Evolutionary conservation across 2,797 vertebrate species (phyloP).

Genomic region (Echeneis naucrates): DNA sequence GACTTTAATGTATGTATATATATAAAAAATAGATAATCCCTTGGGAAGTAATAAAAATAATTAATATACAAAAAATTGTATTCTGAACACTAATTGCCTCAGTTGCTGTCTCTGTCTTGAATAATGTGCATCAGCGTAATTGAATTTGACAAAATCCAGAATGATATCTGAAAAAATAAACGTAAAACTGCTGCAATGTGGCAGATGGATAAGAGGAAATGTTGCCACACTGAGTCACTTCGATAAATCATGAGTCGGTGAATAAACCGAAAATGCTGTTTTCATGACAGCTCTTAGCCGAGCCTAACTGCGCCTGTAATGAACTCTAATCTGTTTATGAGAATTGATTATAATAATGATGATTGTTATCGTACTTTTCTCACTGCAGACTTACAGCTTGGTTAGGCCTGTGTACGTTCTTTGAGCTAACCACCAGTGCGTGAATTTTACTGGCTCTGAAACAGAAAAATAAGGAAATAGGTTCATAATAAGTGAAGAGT

Average conservation of each 20-base stretch:
- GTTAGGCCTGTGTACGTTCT: conserved; percentile 3
- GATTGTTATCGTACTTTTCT: not conserved
- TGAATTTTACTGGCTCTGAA: too few species aligned
- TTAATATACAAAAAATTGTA: not conserved
- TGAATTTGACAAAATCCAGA: conserved; percentile 40
- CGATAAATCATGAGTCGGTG: conserved; percentile 25
- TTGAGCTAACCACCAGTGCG: too few species aligned
- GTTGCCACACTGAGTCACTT: not conserved
- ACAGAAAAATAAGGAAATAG: not conserved
- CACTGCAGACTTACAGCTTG: not conserved
- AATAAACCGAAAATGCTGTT: conserved; percentile 36
- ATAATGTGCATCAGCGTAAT: conserved; percentile 7
- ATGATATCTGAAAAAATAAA: conserved; percentile 28
- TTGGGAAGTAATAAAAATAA: conserved; percentile 1
- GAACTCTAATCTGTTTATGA: conserved; percentile 12
- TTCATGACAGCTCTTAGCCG: conserved; percentile 3
- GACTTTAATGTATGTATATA: conserved; percentile 14
- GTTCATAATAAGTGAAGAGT: not conserved
- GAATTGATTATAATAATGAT: conserved; percentile 5
- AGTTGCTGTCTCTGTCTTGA: conserved; percentile 13
- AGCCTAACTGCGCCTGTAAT: too few species aligned
- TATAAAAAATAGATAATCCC: not conserved
- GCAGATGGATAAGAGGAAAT: conserved; percentile 25
- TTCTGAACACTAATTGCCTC: conserved; percentile 30
- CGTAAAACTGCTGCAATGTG: conserved; percentile 19